phyloP scores from a whole-genome alignment of 2,888 invertebrate species.

The Gortyna flavago region DNA sequence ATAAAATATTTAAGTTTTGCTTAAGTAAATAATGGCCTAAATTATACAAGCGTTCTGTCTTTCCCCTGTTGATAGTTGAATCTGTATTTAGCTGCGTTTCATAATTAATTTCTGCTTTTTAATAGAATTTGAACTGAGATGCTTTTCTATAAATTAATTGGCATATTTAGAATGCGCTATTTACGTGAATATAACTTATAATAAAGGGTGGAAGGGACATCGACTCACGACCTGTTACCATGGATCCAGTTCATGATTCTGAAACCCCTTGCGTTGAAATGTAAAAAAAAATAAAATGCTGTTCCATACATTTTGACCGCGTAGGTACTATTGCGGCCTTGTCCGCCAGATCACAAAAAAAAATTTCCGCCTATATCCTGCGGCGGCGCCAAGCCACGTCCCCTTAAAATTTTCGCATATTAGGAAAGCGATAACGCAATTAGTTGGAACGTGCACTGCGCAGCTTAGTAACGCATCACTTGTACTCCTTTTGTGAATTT shows the following conservation, averaged over 20 bases:
- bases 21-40: slow-evolving; percentile 38
- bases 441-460: too few species aligned
- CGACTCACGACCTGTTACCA: not conserved
- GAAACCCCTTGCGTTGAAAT: not conserved
- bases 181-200: slow-evolving; percentile 49
- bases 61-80: slow-evolving; percentile 4
- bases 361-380: too few species aligned
- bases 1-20: not conserved
- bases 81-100: slow-evolving; percentile 30
- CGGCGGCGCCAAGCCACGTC: too few species aligned
- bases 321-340: too few species aligned
- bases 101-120: slow-evolving; percentile 43
- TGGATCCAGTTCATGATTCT: not conserved
- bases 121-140: slow-evolving; percentile 32
- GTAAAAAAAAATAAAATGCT: not conserved
- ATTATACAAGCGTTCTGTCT: slow-evolving; percentile 17
- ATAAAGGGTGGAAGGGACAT: not conserved
- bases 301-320: not conserved
- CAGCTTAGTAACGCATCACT: too few species aligned
- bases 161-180: slow-evolving; percentile 41
- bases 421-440: too few species aligned
- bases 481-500: too few species aligned
- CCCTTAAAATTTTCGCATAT: too few species aligned
- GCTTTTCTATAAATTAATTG: slow-evolving; percentile 25
- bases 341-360: too few species aligned